Base-by-base conservation (phyloP, 2,113 vertebrate genomes). In the Hirundichthys speculiger region DNA sequence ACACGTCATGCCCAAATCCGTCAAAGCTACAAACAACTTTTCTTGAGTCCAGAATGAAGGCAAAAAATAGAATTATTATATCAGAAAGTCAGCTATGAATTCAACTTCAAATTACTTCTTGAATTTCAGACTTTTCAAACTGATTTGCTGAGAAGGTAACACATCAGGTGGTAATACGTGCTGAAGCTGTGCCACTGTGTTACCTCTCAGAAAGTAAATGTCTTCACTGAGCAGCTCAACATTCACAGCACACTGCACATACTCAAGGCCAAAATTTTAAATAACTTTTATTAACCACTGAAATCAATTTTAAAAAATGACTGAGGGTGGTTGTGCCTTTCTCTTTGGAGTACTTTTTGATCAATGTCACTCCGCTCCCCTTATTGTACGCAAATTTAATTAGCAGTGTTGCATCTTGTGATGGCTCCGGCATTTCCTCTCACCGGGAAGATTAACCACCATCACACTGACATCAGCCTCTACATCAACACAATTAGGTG, bases 401-500 rank as follows among this genome's bases (percentile, higher is more conserved):
- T 84, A 83, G 65, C 77, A 24, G 63, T 48, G 69, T 55, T 16
- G 30, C 69, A 75, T 84, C 78, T 85, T 82, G 73, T 52, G 81
- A 79, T 69, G 82, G 74, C 59, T 68, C 49, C 14, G 42, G 71
- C 63, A 77, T 81, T 84, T 86, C 84, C 75, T 62, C 77, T 72
- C 68, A 13, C 75, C 18, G 60, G 74, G 67, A 72, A 68, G 79
- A 80, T 81, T 70, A 83, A 84, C 64, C 65, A 69, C 69, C 65
- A 60, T 46, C 62, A 66, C 74, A 47, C 70, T 43, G 53, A 75
- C 64, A 83, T 73, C 80, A 59, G 67, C 54, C 52, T 73, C 59
- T 16, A 18, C 69, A 77, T 82, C 68, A 73, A 82, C 83, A 80
- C 75, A 88, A 87, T 87, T 73, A 87, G 77, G 80, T 52, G 55